Conservation (phyloP, 2,888 invertebrate species). For the Hemistola chrysoprasaria region DNA sequence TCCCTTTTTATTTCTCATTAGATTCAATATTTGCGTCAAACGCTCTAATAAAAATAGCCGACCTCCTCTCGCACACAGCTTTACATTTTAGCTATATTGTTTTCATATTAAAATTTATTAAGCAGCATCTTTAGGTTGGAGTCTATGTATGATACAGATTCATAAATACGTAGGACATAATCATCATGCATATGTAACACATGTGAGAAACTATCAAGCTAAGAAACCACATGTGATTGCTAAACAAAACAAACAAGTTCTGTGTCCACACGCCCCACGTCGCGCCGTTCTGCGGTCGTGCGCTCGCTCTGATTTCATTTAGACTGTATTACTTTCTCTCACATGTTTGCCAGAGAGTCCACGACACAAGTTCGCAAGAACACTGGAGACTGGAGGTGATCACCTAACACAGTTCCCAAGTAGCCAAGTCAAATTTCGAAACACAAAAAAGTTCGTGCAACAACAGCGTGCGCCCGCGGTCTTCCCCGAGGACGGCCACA, state of each 20-base stretch:
- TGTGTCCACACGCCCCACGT: slow-evolving; percentile 9
- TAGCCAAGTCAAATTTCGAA: slow-evolving; percentile 61
- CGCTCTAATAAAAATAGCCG: too few species aligned
- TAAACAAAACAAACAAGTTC: slow-evolving; percentile 23
- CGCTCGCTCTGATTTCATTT: slow-evolving; percentile 24
- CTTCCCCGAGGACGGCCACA: slow-evolving; percentile 70
- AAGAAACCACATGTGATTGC: slow-evolving; percentile 5
- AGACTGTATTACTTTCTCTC: slow-evolving; percentile 19
- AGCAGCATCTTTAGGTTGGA: too few species aligned
- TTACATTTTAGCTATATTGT: too few species aligned
- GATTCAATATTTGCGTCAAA: too few species aligned
- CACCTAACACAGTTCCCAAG: slow-evolving; percentile 51
- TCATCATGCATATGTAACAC: too few species aligned
- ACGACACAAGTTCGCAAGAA: slow-evolving; percentile 35
- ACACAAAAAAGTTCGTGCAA: slow-evolving; percentile 66
- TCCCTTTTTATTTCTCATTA: too few species aligned
- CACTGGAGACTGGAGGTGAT: slow-evolving; percentile 32
- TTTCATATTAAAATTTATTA: too few species aligned
- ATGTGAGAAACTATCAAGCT: too few species aligned
- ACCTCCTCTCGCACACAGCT: too few species aligned
- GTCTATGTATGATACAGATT: too few species aligned
- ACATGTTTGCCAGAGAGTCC: slow-evolving; percentile 17
- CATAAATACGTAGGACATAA: too few species aligned
- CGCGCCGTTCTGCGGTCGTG: too few species aligned
- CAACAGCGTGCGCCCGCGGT: slow-evolving; percentile 59